Evolutionary conservation across 2,113 vertebrate species (phyloP).

Genomic region (Oenanthe oenanthe): DNA sequence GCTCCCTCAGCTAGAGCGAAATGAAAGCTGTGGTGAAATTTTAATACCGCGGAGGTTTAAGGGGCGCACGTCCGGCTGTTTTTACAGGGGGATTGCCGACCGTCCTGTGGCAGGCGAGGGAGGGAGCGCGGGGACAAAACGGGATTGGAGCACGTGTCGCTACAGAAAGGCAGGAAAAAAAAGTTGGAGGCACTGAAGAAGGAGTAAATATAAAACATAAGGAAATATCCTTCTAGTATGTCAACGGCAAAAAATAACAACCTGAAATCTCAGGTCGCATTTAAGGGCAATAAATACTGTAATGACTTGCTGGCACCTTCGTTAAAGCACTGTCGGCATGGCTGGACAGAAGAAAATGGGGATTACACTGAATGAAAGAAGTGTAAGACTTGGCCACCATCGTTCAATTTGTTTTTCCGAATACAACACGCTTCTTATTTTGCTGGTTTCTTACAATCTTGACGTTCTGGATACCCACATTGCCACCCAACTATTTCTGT

Average conservation of each 20-base stretch:
- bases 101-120: not conserved
- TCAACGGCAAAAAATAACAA: not conserved
- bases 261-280: not conserved
- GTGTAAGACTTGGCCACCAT: slow-evolving; percentile 55
- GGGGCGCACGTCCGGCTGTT: not conserved
- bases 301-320: not conserved
- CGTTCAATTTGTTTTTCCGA: slow-evolving; percentile 38
- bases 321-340: not conserved
- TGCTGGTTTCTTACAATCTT: slow-evolving; percentile 59
- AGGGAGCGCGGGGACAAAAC: slow-evolving; percentile 12
- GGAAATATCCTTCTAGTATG: not conserved
- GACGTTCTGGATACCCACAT: slow-evolving; percentile 66
- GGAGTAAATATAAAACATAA: not conserved
- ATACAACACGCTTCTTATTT: slow-evolving; percentile 56
- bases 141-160: slow-evolving; percentile 2
- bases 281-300: slow-evolving; percentile 1
- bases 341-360: slow-evolving; percentile 50
- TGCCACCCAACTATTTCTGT: slow-evolving; percentile 75
- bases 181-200: not conserved
- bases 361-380: slow-evolving; percentile 6
- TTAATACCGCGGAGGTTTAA: not conserved
- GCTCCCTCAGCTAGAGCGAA: not conserved
- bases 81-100: not conserved
- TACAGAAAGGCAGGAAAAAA: not conserved
- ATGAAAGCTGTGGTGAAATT: not conserved